Evolutionary conservation across 2,797 vertebrate genomes (phyloP), one percentile per base, ranked within the genome.

Genomic region (Rhinichthys osculus): DNA sequence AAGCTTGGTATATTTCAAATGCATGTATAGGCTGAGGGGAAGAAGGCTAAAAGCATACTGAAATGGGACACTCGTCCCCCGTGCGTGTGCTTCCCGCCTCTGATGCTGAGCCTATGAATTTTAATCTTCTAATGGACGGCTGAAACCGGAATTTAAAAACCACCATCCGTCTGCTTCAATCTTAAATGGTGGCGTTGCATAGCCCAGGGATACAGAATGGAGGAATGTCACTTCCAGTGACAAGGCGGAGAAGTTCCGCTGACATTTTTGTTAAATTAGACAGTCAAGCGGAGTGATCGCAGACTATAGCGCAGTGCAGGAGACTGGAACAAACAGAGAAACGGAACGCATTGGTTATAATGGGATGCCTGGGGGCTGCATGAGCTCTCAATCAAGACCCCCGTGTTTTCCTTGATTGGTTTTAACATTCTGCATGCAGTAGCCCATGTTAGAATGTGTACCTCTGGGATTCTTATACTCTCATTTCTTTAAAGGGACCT

Each of bases 191-290:
- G 42, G 78, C 9, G 40, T 87, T 82, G 79, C 71, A 70, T 50
- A 82, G 81, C 84, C 82, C 14, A 67, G 81, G 90, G 87, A 84
- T 30, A 84, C 14, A 33, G 69, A 82, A 82, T 54, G 6, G 42
- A 33, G 38, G 47, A 81, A 78, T 84, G 81, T 86, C 85, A 83
- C 23, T 79, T 78, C 27, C 57, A 77, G 30, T 78, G 83, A 84
- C 54, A 17, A 67, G 71, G 81, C 74, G 30, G 38, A 69, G 72
- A 69, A 72, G 33, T 85, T 82, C 72, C 19, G 6, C 82, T 83
- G 82, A 85, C 87, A 86, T 90, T 90, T 89, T 54, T 72, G 82
- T 83, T 86, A 72, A 87, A 87, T 88, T 88, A 85, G 66, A 54
- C 44, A 57, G 78, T 73, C 67, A 67, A 54, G 17, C 66, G 1